Evolutionary conservation across 2,113 vertebrate species (phyloP).

Genomic region (Lepidothrix coronata): DNA sequence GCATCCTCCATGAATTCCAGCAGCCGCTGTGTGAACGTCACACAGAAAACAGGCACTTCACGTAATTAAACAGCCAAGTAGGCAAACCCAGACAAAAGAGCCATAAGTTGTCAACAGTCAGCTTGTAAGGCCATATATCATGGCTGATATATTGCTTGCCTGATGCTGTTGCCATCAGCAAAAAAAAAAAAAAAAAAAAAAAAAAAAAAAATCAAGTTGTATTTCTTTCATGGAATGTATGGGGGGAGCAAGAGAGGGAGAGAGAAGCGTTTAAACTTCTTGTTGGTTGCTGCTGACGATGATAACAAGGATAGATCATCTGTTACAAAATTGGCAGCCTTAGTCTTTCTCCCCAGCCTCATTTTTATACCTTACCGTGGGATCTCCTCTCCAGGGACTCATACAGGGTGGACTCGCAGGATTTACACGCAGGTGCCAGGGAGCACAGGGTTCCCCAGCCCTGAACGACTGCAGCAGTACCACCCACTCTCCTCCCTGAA

Average conservation of each 20-base stretch:
- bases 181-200: background rate
- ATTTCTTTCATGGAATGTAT: background rate
- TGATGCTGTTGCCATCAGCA: background rate
- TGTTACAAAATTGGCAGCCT: background rate
- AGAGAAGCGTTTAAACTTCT: background rate
- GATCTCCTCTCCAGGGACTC: background rate
- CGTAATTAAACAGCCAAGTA: constrained; percentile 60
- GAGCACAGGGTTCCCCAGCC: background rate
- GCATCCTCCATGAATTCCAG: constrained; percentile 18
- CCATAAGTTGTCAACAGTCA: constrained; percentile 17
- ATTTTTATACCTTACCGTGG: background rate
- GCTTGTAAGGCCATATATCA: background rate
- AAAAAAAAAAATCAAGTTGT: background rate
- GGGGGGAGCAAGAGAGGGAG: background rate
- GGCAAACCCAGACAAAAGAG: constrained; percentile 45
- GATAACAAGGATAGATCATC: background rate
- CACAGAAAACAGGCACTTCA: constrained; percentile 1
- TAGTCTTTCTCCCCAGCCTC: background rate
- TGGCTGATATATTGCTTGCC: background rate
- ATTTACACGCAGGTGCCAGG: fast-evolving
- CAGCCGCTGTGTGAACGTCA: fast-evolving
- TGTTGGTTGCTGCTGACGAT: background rate
- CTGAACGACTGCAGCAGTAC: fast-evolving
- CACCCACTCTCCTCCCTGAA: background rate
- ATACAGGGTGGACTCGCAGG: fast-evolving